phyloP scores from a whole-genome alignment of 1,140 invertebrate species.

The Sitophilus oryzae region DNA sequence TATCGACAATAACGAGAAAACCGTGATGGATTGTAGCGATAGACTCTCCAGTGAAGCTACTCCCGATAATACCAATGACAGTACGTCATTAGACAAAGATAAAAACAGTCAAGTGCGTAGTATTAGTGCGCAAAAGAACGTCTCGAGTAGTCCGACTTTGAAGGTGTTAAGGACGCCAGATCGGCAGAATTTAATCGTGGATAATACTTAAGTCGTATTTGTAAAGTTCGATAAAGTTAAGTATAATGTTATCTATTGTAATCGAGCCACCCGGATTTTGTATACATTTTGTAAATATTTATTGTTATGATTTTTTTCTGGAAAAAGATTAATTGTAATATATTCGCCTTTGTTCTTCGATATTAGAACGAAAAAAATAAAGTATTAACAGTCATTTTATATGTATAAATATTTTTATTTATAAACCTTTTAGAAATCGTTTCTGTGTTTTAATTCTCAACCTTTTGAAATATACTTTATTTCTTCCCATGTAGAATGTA shows the following conservation, averaged over 20 bases:
- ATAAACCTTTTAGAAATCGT: too few species aligned
- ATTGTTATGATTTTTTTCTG: slow-evolving; percentile 2
- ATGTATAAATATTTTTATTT: too few species aligned
- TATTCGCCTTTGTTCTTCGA: background rate
- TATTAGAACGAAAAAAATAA: slow-evolving; percentile 3
- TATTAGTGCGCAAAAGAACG: too few species aligned
- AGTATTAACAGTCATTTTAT: background rate
- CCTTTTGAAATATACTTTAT: too few species aligned
- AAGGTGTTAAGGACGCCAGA: background rate
- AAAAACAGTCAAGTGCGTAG: too few species aligned
- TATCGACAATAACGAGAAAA: background rate
- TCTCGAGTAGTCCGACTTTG: background rate
- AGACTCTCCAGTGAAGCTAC: background rate
- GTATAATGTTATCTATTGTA: background rate
- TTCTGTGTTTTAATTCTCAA: too few species aligned
- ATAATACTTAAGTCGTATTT: slow-evolving; percentile 1
- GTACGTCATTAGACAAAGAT: background rate
- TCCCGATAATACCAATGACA: background rate
- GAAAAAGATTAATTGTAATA: background rate
- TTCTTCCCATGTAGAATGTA: too few species aligned
- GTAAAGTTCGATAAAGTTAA: too few species aligned
- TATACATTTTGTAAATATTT: slow-evolving; percentile 2
- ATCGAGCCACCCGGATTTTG: background rate
- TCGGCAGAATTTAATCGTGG: background rate
- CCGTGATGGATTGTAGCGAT: background rate